Evolutionary conservation across 2,113 vertebrate species (phyloP), one percentile per base, ranked within the genome.

Genomic region (Lophura nycthemera): DNA sequence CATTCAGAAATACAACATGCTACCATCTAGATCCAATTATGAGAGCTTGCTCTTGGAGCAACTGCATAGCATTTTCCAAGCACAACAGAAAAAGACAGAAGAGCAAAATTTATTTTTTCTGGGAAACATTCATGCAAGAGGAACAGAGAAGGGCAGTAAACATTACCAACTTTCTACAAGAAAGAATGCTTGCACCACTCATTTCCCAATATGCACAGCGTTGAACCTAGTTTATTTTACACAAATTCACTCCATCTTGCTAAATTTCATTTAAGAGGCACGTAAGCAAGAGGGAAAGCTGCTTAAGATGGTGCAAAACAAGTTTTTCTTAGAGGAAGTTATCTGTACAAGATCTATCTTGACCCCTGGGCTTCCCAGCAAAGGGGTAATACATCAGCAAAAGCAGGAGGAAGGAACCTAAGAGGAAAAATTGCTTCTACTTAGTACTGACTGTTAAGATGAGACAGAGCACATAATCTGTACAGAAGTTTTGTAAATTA

Each of bases 331-430:
- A 18, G 13, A 78, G 34, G 7, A 32, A 16, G 32, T 60, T 47
- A 77, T 38, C 25, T 64, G 11, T 3, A 0, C 0, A 2, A 61
- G 24, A 50, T 24, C 34, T 11, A 3, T 10, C 36, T 52, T 59
- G 34, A 17, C 8, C 69, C 57, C 77, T 11, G 30, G 22, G 32
- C 32, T 89, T 73, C 65, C 25, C 79, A 61, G 59, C 66, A 27
- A 6, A 1, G 34, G 11, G 11, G 14, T 34, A 36, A 24, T 24
- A 27, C 43, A 30, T 40, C 43, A 20, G 7, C 5, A 56, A 0
- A 0, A 69, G 59, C 29, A 32, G 38, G 20, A 59, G 24, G 8
- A 40, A 60, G 89, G 61, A 40, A 22, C 19, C 15, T 32, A 10
- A 36, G 59, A 50, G 22, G 32, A 34, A 69, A 5, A 8, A 20